Evolutionary conservation across 64 coral and sea anemone species (phyloP).

Genomic region (Orbicella faveolata): DNA sequence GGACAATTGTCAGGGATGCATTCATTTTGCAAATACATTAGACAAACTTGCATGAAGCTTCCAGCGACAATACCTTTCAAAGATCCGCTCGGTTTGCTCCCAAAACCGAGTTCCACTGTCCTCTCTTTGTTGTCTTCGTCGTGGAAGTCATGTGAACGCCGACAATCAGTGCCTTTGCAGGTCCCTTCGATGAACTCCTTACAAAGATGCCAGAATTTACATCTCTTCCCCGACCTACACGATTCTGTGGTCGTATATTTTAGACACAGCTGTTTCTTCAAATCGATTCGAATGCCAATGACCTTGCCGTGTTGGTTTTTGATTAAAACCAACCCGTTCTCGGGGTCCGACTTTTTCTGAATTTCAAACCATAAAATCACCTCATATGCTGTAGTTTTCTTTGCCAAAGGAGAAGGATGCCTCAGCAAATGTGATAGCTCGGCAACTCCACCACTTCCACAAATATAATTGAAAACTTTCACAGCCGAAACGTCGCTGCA

Average conservation of each 20-base stretch:
- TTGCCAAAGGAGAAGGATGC: constrained; percentile 48
- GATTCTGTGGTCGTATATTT: constrained; percentile 20
- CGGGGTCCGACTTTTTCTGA: not conserved
- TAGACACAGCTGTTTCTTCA: constrained; percentile 35
- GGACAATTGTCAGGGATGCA: not conserved
- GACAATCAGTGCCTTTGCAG: constrained; percentile 26
- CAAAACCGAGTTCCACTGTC: constrained; percentile 21
- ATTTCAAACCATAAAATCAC: constrained; percentile 8
- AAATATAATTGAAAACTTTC: constrained; percentile 62
- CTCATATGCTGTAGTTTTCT: not conserved
- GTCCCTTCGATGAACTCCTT: constrained; percentile 43
- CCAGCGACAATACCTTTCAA: constrained; percentile 3
- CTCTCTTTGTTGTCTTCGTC: constrained; percentile 52
- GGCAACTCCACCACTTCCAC: constrained; percentile 32
- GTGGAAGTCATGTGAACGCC: constrained; percentile 45
- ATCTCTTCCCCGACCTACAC: constrained; percentile 14
- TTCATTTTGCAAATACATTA: constrained; percentile 21
- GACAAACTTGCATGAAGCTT: constrained; percentile 46
- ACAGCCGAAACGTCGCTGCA: not conserved
- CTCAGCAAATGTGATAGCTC: constrained; percentile 7
- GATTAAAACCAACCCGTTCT: not conserved
- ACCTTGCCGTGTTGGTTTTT: not conserved
- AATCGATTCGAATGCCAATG: constrained; percentile 1
- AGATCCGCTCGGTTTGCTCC: not conserved
- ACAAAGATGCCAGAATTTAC: constrained; percentile 51